These are phyloP conservation scores for Acrobasis repandana DNA, from an alignment of 2,888 invertebrate genomes.

Conservation along the genomic window DNA sequence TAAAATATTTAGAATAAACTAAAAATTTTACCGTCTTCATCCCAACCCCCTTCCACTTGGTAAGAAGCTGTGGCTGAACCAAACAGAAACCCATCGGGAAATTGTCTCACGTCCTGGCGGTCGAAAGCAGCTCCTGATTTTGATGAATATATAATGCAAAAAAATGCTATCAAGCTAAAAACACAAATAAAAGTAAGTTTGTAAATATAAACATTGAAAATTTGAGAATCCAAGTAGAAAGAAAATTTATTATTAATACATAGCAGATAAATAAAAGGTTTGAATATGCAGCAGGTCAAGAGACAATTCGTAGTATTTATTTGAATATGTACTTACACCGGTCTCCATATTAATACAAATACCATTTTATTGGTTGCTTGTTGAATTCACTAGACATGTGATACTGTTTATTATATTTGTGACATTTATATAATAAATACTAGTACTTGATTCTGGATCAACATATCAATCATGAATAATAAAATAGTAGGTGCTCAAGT, in stretches of 20 bases:
- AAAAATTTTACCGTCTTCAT: conserved; percentile 37
- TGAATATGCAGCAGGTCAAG: too few species aligned
- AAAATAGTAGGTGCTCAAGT: too few species aligned
- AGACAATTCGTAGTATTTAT: too few species aligned
- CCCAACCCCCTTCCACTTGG: conserved; percentile 66
- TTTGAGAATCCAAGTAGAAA: too few species aligned
- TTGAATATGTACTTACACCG: not conserved
- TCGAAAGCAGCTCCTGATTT: not conserved
- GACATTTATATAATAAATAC: not conserved
- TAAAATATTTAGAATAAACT: too few species aligned
- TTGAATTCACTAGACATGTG: not conserved
- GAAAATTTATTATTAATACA: too few species aligned
- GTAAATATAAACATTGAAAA: too few species aligned
- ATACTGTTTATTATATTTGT: not conserved
- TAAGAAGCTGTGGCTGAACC: conserved; percentile 65
- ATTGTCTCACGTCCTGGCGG: conserved; percentile 18
- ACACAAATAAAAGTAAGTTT: not conserved
- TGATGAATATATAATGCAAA: not conserved
- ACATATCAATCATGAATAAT: not conserved
- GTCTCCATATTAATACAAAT: not conserved
- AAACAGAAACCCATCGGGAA: conserved; percentile 37
- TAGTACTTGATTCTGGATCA: not conserved
- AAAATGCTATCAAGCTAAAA: not conserved
- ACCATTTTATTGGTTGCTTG: not conserved
- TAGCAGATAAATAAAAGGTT: too few species aligned